Evolutionary conservation across 2,797 vertebrate genomes (phyloP), one percentile per base, ranked within the genome.

Genomic region (Sitta carolinensis): DNA sequence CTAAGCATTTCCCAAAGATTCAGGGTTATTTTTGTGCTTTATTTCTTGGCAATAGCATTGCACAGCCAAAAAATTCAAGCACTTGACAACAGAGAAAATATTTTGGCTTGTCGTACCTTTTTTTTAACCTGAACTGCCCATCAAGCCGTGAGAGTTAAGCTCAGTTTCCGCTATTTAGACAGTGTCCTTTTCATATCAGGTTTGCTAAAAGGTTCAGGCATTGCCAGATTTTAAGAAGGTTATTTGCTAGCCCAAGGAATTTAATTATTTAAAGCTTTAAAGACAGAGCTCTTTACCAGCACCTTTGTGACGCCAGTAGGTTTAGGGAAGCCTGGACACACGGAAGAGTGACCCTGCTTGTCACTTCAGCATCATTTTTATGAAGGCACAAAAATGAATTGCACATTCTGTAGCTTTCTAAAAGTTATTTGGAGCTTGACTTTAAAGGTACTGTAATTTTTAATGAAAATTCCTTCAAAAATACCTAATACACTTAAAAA

Each of bases 261-360:
- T 89, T 11, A 92, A 93, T 92, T 92, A 77, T 85, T 90, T 92
- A 94, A 74, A 84, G n/a, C 86, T 90, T 89, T 68, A 34, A 84
- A 90, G 84, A 84, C 40, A 84, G 67, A 92, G 25, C 72, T 85
- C 29, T 91, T 89, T 84, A 51, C 10, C 61, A 83, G 72, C 78
- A 78, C 42, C 43, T 47, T 55, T 47, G 48, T 91, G 82, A 83
- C 1, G 4, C 66, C 92, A 78, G 36, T 6, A 82, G 54, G 45
- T 67, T 87, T 45, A 57, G 68, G 78, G 57, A 68, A 82, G 17
- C 16, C 57, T 43, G 23, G 11, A 54, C 43, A 66, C 27, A 34
- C 29, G 84, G 63, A 82, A 68, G n/a, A 40, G 17, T 32, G 27
- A 61, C 72, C 36, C 55, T 84, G 67, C 30, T 73, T 69, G 83